Percentiles rank a stretch among this genome's conserved stretches.
These are phyloP conservation scores for Garra rufa DNA, from an alignment of 2,113 vertebrate species.

Conservation along the genomic window DNA sequence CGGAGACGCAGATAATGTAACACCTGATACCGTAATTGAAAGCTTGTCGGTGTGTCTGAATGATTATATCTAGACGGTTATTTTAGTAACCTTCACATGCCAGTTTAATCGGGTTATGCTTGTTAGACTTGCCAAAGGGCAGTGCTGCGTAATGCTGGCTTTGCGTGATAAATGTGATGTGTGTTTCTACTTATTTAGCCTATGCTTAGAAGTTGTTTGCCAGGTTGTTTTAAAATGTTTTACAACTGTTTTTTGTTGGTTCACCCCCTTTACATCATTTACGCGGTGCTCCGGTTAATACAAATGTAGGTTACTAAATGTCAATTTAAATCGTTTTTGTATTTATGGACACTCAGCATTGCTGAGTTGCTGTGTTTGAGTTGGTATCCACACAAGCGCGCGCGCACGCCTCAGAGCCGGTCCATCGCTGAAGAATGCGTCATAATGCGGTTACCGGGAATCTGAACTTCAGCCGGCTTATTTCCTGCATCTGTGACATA, in stretches of 20 bases:
- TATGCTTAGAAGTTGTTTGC: background rate
- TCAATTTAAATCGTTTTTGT: background rate
- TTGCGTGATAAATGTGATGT: background rate
- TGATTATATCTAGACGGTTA: conserved; percentile 4
- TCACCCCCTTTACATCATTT: background rate
- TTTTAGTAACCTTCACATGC: conserved; percentile 65
- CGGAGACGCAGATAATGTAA: background rate
- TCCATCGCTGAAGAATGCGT: conserved; percentile 71
- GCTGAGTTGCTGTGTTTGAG: conserved; percentile 33
- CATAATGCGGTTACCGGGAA: conserved; percentile 82
- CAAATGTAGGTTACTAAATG: background rate
- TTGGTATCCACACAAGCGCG: background rate
- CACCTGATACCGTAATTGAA: background rate
- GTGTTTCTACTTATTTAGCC: background rate
- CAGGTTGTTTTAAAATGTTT: background rate
- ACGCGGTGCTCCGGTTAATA: too few relatives aligned
- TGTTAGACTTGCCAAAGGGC: conserved; percentile 41
- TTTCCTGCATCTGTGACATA: conserved; percentile 73
- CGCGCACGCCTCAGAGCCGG: background rate
- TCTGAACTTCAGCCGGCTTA: conserved; percentile 71
- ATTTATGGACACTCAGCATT: background rate
- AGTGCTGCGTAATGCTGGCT: background rate
- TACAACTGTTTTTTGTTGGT: background rate
- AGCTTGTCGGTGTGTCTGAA: background rate
- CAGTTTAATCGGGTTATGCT: conserved; percentile 70